Evolutionary conservation across 2,113 vertebrate species (phyloP).

Genomic region (Archilochus colubris): DNA sequence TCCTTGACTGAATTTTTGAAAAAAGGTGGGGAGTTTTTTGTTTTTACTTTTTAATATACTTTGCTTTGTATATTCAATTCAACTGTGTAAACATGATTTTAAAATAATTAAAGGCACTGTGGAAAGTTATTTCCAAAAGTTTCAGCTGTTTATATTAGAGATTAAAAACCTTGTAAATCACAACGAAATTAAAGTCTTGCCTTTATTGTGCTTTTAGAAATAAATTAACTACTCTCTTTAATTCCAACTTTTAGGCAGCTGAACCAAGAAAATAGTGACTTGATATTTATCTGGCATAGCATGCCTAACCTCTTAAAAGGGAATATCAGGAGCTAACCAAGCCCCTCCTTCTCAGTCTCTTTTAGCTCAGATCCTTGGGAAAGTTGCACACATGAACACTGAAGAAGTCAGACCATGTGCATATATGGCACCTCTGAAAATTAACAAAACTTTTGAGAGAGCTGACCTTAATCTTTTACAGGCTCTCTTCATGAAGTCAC

Average conservation of each 20-base stretch:
- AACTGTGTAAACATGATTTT: neutral
- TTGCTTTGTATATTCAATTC: neutral
- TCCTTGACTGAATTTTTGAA: neutral
- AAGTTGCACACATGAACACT: neutral
- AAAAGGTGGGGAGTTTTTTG: neutral
- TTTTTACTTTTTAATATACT: neutral
- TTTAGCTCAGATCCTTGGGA: neutral
- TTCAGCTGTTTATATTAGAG: neutral
- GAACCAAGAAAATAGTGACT: neutral
- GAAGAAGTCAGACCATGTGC: neutral
- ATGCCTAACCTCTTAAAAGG: neutral
- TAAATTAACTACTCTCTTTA: neutral
- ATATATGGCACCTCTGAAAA: neutral
- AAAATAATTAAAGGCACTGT: neutral
- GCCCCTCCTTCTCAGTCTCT: neutral
- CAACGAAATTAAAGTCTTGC: neutral
- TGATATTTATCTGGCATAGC: neutral
- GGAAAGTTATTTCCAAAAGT: neutral
- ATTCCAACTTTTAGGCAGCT: neutral
- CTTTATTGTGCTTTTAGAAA: neutral
- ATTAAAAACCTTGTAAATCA: neutral
- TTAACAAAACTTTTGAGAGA: neutral
- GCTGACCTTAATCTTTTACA: slow-evolving; percentile 14
- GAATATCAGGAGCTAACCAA: neutral
- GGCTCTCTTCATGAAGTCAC: neutral